A percentile compares a stretch with the other conserved stretches of the same genome.
phyloP scores from a whole-genome alignment of 2,113 vertebrate species.

The Dryoscopus gambensis region DNA sequence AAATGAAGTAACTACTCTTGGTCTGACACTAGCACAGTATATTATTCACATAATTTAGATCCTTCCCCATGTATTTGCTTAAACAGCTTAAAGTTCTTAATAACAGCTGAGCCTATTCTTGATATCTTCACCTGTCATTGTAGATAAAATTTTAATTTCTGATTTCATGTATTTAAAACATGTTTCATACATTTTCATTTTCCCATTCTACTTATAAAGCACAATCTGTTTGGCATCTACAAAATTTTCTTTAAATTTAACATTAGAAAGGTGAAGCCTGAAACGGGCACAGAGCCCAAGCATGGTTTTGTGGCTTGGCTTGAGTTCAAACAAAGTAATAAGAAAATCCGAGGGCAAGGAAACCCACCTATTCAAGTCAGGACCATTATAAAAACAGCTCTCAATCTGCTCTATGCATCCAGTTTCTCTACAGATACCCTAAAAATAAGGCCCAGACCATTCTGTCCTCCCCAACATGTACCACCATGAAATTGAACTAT shows the following conservation, averaged over 20 bases:
- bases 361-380: not conserved
- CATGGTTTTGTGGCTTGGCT: conserved; percentile 12
- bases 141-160: not conserved
- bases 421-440: not conserved
- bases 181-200: not conserved
- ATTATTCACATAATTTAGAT: not conserved
- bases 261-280: not conserved
- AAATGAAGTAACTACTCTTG: not conserved
- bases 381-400: not conserved
- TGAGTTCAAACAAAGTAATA: not conserved
- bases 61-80: not conserved
- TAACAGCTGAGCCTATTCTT: not conserved
- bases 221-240: not conserved
- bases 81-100: not conserved
- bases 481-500: fast-evolving
- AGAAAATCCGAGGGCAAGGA: not conserved
- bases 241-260: conserved; percentile 17
- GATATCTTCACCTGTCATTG: not conserved
- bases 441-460: not conserved
- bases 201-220: not conserved
- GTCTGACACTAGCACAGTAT: not conserved
- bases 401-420: not conserved
- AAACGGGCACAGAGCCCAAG: not conserved
- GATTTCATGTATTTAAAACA: not conserved
- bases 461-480: fast-evolving